Conservation (phyloP, 2,888 invertebrate genomes). For the Bibio marci region DNA sequence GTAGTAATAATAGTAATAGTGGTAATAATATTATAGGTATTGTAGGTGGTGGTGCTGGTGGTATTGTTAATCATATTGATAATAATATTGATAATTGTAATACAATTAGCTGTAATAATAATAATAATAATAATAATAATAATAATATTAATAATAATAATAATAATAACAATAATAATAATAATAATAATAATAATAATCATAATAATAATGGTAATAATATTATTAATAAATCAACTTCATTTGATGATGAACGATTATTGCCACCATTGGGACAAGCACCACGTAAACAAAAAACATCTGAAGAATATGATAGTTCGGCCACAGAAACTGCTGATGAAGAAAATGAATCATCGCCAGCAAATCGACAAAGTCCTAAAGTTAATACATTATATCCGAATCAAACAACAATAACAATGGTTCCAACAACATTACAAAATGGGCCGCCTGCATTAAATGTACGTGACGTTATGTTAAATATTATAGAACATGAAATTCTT, state of each 20-base stretch:
- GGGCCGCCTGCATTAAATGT: slow-evolving; percentile 44
- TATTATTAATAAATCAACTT: slow-evolving; percentile 7
- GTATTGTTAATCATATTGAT: too few species aligned
- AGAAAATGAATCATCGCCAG: slow-evolving; percentile 44
- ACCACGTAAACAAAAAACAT: slow-evolving; percentile 27
- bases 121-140: too few species aligned
- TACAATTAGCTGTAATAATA: too few species aligned
- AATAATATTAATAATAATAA: too few species aligned
- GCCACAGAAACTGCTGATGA: slow-evolving; percentile 81
- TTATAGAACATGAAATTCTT: slow-evolving; percentile 67
- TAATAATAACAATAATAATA: too few species aligned
- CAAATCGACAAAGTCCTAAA: slow-evolving; percentile 35
- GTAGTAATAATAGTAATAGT: too few species aligned
- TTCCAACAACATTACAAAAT: slow-evolving; percentile 16
- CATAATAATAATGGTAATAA: too few species aligned
- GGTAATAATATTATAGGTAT: too few species aligned
- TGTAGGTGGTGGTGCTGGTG: too few species aligned
- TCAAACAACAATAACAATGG: slow-evolving; percentile 30
- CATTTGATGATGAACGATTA: slow-evolving; percentile 23
- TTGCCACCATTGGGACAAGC: slow-evolving; percentile 28
- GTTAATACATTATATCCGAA: slow-evolving; percentile 22
- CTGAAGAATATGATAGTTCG: slow-evolving; percentile 55
- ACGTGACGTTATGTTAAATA: slow-evolving; percentile 64
- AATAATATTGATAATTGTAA: too few species aligned
- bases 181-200: too few species aligned